Conservation (phyloP, 1,140 invertebrate genomes). For the Pogonognathellus flavescens region DNA sequence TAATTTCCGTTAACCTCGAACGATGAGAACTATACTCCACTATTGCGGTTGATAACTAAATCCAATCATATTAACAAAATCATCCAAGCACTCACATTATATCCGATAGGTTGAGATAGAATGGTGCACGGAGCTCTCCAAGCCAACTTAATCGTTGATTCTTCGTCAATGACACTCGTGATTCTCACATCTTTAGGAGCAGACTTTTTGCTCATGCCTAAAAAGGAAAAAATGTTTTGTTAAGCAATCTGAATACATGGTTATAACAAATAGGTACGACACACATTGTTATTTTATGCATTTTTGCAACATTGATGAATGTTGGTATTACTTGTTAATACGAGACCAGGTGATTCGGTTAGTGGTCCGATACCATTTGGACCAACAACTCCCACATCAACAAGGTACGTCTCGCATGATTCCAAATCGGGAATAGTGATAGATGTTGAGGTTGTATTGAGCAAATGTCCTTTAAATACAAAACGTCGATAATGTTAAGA, state of each 20-base stretch:
- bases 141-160: constrained; percentile 62
- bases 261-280: too few relatives aligned
- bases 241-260: not conserved
- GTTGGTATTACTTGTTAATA: constrained; percentile 72
- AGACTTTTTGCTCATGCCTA: constrained; percentile 50
- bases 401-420: constrained; percentile 81
- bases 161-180: not conserved
- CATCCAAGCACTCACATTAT: constrained; percentile 57
- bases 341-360: constrained; percentile 70
- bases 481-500: not conserved
- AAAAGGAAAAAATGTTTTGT: constrained; percentile 47
- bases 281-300: too few relatives aligned
- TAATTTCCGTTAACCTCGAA: too few relatives aligned
- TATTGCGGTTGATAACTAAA: not conserved
- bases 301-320: too few relatives aligned
- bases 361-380: constrained; percentile 76
- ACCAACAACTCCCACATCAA: constrained; percentile 76
- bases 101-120: constrained; percentile 68
- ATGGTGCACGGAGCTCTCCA: constrained; percentile 67
- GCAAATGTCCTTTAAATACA: not conserved
- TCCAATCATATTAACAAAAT: not conserved
- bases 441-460: not conserved
- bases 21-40: not conserved
- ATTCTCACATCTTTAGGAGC: constrained; percentile 66
- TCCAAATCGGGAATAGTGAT: constrained; percentile 71